Evolutionary conservation across 1,140 invertebrate genomes (phyloP), one percentile per base, ranked within the genome.

Genomic region (Meloidogyne exigua): DNA sequence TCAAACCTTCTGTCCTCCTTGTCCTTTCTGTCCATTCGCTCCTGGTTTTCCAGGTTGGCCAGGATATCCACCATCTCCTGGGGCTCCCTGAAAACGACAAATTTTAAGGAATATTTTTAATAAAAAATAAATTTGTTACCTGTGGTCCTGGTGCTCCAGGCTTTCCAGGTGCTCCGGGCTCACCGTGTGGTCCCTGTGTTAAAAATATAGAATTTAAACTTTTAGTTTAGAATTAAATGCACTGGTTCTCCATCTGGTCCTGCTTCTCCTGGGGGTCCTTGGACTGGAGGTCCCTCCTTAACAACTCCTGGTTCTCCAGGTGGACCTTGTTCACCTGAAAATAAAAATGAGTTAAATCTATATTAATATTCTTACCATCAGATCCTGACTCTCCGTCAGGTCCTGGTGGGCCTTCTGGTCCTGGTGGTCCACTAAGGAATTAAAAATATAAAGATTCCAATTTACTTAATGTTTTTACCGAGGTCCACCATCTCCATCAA

Each of bases 281-380:
- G 66, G 21, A 68, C 28, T 36, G 66, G 49, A n/a, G 49, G n/a
- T n/a, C 49, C 49, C 21, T 68, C 66, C 10, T 42, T 42, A 18
- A 42, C 62, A 15, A 26, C 21, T 65, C 72, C 72, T 13, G 62
- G 65, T 21, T 64, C 67, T 25, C 74, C 74, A 62, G 74, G 28
- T 11, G 28, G 26, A 12, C 74, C 74, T 68, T 76, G 65, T 10
- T 76, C 74, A 21, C 74, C 74, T 28, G 71, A 62, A 23, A 15
- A 62, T 25, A 64, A 64, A 28, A 42, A 39, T 42, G 7, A 26
- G 5, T 49, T 49, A 21, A 62, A 32, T 44, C 23, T 63, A 21
- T 15, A 21, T 44, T 39, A 36, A 28, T 23, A 64, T 75, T 62
- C 49, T 76, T 26, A 39, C 75, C 28, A 15, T 69, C 49, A 11